Conservation (phyloP, 1,140 invertebrate species). For the Cardiocondyla obscurior region DNA sequence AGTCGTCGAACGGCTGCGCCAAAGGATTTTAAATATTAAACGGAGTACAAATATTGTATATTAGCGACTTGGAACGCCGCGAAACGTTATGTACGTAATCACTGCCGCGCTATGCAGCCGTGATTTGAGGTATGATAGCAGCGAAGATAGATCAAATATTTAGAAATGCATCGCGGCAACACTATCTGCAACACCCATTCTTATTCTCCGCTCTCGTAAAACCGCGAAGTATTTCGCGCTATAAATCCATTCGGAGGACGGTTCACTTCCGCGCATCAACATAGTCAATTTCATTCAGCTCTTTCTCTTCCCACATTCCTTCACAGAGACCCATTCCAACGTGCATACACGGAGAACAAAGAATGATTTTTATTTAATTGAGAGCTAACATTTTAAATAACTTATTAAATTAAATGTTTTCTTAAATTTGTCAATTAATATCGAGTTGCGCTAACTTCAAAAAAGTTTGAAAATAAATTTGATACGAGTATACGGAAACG, state of each 20-base stretch:
- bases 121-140: not conserved
- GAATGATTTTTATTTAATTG: constrained; percentile 58
- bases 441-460: not conserved
- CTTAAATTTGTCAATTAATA: not conserved
- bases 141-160: constrained; percentile 56
- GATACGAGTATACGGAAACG: not conserved
- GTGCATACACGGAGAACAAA: constrained; percentile 42
- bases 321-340: constrained; percentile 32
- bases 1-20: not conserved
- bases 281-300: constrained; percentile 64
- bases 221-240: constrained; percentile 49
- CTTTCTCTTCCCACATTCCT: constrained; percentile 10
- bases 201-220: constrained; percentile 57
- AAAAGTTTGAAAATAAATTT: not conserved
- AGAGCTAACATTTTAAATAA: not conserved
- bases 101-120: not conserved
- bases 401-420: too few relatives aligned
- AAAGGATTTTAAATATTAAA: not conserved
- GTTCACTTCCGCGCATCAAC: constrained; percentile 38
- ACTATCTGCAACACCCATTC: constrained; percentile 21
- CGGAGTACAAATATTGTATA: not conserved
- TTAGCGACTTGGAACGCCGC: not conserved
- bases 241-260: constrained; percentile 60
- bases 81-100: constrained; percentile 1
- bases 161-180: constrained; percentile 61